Conservation (phyloP, 2,113 vertebrate genomes). For the Sphaerodactylus townsendi region DNA sequence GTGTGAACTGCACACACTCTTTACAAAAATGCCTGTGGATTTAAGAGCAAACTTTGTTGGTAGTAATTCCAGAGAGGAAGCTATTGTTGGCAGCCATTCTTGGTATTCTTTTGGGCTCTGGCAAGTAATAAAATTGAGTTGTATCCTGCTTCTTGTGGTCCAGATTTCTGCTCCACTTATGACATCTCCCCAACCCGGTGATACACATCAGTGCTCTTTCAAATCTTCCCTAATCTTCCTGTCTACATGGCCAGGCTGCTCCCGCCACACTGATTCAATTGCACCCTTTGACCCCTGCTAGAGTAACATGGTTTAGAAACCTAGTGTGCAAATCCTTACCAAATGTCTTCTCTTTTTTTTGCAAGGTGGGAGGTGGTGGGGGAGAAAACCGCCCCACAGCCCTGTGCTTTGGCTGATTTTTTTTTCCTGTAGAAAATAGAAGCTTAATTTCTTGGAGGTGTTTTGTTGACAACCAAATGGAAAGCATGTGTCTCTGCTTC, state of each 20-base stretch:
- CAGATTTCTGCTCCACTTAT: no score
- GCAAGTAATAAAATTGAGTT: no score
- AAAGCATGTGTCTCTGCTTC: slow-evolving; percentile 77
- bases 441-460: slow-evolving; percentile 81
- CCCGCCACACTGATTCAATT: neutral
- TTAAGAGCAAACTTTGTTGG: no score
- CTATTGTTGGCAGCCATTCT: no score
- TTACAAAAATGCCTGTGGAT: no score
- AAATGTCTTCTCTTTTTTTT: slow-evolving; percentile 25
- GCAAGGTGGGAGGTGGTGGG: neutral
- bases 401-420: slow-evolving; percentile 15
- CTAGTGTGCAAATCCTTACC: slow-evolving; percentile 1
- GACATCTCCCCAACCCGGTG: no score
- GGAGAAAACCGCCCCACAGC: neutral
- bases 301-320: neutral
- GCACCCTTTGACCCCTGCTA: neutral
- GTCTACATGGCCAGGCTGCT: neutral
- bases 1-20: no score
- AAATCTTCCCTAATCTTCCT: no score
- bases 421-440: slow-evolving; percentile 72
- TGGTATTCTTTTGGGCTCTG: no score
- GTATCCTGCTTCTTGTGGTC: no score
- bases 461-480: slow-evolving; percentile 82
- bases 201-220: no score
- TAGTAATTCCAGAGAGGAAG: no score